phyloP scores from a whole-genome alignment of 2,113 vertebrate genomes.

The Platycercus adscitus region DNA sequence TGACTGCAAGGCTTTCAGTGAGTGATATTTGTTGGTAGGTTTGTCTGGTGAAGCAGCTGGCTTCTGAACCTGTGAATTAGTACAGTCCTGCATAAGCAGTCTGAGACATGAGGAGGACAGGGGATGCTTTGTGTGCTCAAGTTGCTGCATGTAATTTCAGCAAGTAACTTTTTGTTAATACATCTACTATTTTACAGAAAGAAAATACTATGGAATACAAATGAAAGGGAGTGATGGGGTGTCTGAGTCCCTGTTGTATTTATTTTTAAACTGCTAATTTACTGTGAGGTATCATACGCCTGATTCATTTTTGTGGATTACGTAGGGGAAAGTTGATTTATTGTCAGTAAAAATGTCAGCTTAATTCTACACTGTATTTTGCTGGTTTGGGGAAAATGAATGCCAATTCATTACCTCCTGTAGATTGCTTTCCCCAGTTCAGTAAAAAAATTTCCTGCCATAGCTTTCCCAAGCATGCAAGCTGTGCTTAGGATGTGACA shows the following conservation, averaged over 20 bases:
- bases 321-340: background rate
- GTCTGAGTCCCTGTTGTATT: background rate
- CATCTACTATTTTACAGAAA: background rate
- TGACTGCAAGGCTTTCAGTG: background rate
- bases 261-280: background rate
- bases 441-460: background rate
- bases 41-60: rapidly evolving
- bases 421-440: background rate
- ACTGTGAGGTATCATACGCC: rapidly evolving
- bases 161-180: background rate
- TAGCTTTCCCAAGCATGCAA: background rate
- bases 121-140: background rate
- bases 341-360: background rate
- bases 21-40: background rate
- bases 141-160: rapidly evolving
- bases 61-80: background rate
- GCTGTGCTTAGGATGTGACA: background rate
- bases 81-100: rapidly evolving
- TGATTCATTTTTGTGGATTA: background rate
- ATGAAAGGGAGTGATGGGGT: background rate
- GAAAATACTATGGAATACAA: background rate
- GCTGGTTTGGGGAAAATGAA: background rate
- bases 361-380: background rate
- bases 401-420: background rate
- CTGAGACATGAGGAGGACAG: background rate